These are phyloP conservation scores for Amphiprion clarkii DNA, from an alignment of 2,797 vertebrate genomes.

Conservation along the genomic window DNA sequence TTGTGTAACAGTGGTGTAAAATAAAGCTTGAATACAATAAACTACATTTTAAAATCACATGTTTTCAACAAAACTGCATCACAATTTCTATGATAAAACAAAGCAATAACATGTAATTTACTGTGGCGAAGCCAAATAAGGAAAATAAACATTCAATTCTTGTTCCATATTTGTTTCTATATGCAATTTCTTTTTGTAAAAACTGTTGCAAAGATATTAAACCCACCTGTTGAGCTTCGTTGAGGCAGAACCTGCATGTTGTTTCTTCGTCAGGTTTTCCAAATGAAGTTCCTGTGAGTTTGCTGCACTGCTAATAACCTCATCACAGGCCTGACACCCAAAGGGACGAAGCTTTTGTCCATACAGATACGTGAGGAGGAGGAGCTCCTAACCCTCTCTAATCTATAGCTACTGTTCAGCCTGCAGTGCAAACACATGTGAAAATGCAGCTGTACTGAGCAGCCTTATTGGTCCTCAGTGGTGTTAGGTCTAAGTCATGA, in stretches of 20 bases:
- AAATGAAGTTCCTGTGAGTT: conserved; percentile 50
- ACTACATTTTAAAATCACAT: background rate
- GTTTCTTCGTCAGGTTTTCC: conserved; percentile 34
- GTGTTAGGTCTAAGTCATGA: conserved; percentile 35
- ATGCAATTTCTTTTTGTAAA: background rate
- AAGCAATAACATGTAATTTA: background rate
- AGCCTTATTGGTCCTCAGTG: conserved; percentile 1
- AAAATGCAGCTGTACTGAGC: conserved; percentile 12
- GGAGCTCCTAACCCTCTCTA: conserved; percentile 63
- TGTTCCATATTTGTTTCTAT: no score
- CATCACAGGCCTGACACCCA: conserved; percentile 44
- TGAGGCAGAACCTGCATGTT: conserved; percentile 67
- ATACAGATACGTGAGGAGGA: conserved; percentile 63
- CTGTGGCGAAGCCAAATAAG: no score
- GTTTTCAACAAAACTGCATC: background rate
- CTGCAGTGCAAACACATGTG: background rate
- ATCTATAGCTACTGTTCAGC: conserved; percentile 30
- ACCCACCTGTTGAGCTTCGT: conserved; percentile 69
- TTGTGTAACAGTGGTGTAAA: background rate
- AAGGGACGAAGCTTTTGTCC: conserved; percentile 57
- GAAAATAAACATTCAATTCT: no score
- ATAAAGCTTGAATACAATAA: background rate
- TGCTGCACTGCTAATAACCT: conserved; percentile 53
- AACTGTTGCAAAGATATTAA: conserved; percentile 20
- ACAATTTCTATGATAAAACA: background rate